phyloP scores from a whole-genome alignment of 2,113 vertebrate species.

The Bungarus multicinctus region DNA sequence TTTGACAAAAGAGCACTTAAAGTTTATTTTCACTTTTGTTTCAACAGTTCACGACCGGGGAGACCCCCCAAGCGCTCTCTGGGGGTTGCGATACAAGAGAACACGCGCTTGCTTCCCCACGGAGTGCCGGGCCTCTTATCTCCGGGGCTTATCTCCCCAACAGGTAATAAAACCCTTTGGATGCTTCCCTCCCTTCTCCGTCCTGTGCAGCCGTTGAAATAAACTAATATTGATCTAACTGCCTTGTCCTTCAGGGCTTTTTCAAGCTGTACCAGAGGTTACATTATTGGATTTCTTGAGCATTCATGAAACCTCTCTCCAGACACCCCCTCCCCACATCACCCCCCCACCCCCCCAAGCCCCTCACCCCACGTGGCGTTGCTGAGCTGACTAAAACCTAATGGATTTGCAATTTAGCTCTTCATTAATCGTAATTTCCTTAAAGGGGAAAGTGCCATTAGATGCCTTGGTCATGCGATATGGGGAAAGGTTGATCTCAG shows the following conservation, averaged over 20 bases:
- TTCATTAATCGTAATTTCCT: slow-evolving; percentile 66
- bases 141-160: slow-evolving; percentile 86
- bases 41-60: slow-evolving; percentile 85
- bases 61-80: slow-evolving; percentile 89
- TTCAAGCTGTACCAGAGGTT: slow-evolving; percentile 74
- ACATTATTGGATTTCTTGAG: slow-evolving; percentile 74
- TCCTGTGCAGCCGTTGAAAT: slow-evolving; percentile 69
- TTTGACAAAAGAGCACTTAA: slow-evolving; percentile 37
- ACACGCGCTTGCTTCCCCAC: slow-evolving; percentile 81
- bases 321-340: background rate
- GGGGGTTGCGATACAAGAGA: slow-evolving; percentile 81
- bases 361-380: slow-evolving; percentile 43
- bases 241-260: slow-evolving; percentile 75
- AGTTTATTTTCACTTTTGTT: slow-evolving; percentile 58
- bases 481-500: slow-evolving; percentile 14
- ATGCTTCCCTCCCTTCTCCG: slow-evolving; percentile 60
- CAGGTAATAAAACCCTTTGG: slow-evolving; percentile 78
- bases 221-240: slow-evolving; percentile 79
- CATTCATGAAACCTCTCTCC: slow-evolving; percentile 45
- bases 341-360: background rate
- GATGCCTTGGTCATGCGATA: slow-evolving; percentile 51
- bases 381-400: slow-evolving; percentile 60
- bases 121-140: slow-evolving; percentile 84
- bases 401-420: slow-evolving; percentile 67
- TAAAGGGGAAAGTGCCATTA: slow-evolving; percentile 59